Conservation (phyloP, 2,888 invertebrate genomes). For the Dicyrtomina minuta region DNA sequence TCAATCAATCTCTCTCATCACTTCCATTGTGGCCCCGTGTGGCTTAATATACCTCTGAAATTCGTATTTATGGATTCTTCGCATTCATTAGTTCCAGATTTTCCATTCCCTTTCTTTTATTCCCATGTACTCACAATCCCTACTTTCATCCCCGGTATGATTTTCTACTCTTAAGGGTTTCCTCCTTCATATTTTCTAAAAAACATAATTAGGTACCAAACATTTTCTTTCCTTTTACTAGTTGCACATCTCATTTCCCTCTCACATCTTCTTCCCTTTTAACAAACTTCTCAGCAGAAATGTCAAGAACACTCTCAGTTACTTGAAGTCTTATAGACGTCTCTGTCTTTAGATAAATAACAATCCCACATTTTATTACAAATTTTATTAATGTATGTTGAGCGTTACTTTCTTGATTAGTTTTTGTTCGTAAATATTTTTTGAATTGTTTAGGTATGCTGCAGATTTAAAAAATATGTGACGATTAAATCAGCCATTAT, state of each 20-base stretch:
- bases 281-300: background rate
- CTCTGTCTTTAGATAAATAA: background rate
- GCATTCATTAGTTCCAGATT: conserved; percentile 17
- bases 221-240: background rate
- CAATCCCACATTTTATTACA: too few species aligned
- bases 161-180: conserved; percentile 11
- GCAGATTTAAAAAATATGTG: too few species aligned
- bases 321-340: too few species aligned
- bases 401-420: background rate
- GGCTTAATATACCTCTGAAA: background rate
- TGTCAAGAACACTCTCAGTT: background rate
- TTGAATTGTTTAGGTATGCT: too few species aligned
- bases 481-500: too few species aligned
- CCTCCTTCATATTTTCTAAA: background rate
- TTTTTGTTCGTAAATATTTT: background rate
- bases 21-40: background rate
- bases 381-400: too few species aligned
- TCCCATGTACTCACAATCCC: background rate
- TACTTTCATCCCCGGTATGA: background rate
- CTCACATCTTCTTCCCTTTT: background rate
- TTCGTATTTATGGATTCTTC: conserved; percentile 31
- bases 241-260: background rate
- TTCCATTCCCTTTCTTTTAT: conserved; percentile 15
- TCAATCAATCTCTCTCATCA: background rate
- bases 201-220: background rate